Evolutionary conservation across 92 coral and sea anemone species (phyloP), one percentile per base, ranked within the genome.

Genomic region (Heliopora coerulea): DNA sequence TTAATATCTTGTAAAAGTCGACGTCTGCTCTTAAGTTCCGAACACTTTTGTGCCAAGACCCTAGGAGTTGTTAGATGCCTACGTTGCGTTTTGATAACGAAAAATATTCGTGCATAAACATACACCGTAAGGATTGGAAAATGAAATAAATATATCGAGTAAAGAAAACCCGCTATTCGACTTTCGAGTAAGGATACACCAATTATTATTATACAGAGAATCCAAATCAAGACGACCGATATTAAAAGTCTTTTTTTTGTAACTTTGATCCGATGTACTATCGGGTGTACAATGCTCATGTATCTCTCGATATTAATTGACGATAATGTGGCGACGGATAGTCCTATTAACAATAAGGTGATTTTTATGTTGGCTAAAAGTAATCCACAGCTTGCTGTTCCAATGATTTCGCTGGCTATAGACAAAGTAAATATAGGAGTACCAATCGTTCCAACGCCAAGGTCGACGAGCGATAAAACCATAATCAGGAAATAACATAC

Each of bases 221-320:
- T 0, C 10, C 0, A 30, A 61, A 32, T 1, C 21, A 3, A 30
- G 26, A 29, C 10, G 20, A 32, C 18, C 29, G 15, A 61, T 3
- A 30, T 15, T 12, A 61, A 61, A 30, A 61, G 67, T 32, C n/a
- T 61, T 27, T 31, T 28, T 32, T 61, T 61, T 30, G 67, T 61
- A 3, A 61, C 44, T 34, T 61, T 61, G 42, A 30, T 61, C 1
- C 67, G 67, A 26, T 61, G 67, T 20, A 31, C 39, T 1, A 61
- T 24, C 6, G 67, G 46, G 13, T 61, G 67, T 0, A 61, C 44
- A 29, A 61, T 61, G 42, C 67, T 32, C 27, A 24, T 15, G 20
- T 61, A 61, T 32, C 70, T 2, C 15, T 63, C 54, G 14, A 63
- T 63, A 12, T 63, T 63, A 50, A 63, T 63, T 2, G 70, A 50